A percentile compares a stretch with the other conserved stretches of the same genome.
Conservation (phyloP, 2,888 invertebrate genomes). For the Rhogogaster chlorosoma region DNA sequence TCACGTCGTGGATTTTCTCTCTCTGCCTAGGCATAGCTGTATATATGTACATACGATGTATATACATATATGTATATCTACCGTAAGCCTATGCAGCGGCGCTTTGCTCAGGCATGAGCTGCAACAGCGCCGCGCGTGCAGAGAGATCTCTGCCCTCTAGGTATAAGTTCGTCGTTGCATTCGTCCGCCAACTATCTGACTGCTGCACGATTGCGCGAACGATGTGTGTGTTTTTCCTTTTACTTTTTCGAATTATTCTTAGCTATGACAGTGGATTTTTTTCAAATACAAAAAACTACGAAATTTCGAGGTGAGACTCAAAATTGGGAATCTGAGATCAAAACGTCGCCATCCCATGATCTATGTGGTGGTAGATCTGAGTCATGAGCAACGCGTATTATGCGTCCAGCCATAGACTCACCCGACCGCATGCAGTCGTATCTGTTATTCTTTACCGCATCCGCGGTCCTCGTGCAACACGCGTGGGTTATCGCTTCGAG, state of each 20-base stretch:
- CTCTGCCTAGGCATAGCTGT: not conserved
- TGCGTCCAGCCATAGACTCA: slow-evolving; percentile 23
- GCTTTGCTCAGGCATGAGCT: not conserved
- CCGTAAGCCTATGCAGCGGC: not conserved
- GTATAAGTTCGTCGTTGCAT: slow-evolving; percentile 17
- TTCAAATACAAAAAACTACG: no score
- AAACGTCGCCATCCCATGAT: no score
- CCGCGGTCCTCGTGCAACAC: not conserved
- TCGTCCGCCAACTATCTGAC: not conserved
- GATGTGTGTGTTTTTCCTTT: no score
- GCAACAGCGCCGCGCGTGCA: slow-evolving; percentile 1
- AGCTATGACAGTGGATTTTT: no score
- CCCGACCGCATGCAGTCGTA: not conserved
- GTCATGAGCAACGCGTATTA: slow-evolving; percentile 1
- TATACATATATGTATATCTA: not conserved
- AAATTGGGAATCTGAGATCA: no score
- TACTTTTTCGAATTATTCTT: no score
- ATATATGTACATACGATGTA: not conserved
- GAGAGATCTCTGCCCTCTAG: slow-evolving; percentile 28
- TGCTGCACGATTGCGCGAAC: slow-evolving; percentile 9
- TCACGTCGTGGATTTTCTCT: slow-evolving; percentile 42
- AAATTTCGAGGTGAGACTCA: no score
- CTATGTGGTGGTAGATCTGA: no score
- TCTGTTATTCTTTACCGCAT: slow-evolving; percentile 35
- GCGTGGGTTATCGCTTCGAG: not conserved